phyloP scores from a whole-genome alignment of 2,888 invertebrate species.

The Orchesella flavescens region DNA sequence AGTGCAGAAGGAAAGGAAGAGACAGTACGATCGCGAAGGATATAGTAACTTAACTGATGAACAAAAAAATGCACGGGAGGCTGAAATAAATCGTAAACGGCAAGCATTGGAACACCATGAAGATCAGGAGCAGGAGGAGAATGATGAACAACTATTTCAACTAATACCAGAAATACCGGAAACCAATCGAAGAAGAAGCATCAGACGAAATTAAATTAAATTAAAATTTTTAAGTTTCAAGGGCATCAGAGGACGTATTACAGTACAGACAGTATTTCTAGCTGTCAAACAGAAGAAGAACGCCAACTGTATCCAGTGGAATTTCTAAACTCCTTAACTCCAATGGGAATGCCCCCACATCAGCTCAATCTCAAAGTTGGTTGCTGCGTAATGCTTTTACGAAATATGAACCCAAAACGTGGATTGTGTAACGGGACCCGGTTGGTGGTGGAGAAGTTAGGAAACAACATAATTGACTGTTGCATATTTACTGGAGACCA shows the following conservation, averaged over 20 bases:
- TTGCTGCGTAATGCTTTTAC: conserved; percentile 62
- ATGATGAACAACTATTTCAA: no score
- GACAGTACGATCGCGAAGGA: no score
- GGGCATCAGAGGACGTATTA: conserved; percentile 26
- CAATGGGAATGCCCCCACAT: conserved; percentile 65
- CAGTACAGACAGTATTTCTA: conserved; percentile 54
- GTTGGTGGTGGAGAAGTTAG: conserved; percentile 55
- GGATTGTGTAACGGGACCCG: conserved; percentile 68
- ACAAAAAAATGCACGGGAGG: no score
- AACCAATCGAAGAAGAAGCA: no score
- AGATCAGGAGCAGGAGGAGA: no score
- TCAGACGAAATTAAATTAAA: no score
- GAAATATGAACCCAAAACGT: conserved; percentile 64
- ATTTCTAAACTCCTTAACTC: conserved; percentile 63
- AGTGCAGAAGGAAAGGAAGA: no score
- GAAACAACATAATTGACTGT: conserved; percentile 34
- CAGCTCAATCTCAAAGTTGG: conserved; percentile 63
- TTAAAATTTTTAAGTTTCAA: not conserved
- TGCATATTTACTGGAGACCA: conserved; percentile 36
- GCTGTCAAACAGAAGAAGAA: conserved; percentile 35
- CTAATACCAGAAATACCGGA: no score
- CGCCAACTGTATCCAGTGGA: conserved; percentile 55
- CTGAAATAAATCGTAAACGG: no score
- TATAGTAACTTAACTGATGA: no score
- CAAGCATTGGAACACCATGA: no score